A percentile compares a stretch with the other conserved stretches of the same genome.
phyloP scores from a whole-genome alignment of 2,888 invertebrate genomes.

The Notodonta ziczac region DNA sequence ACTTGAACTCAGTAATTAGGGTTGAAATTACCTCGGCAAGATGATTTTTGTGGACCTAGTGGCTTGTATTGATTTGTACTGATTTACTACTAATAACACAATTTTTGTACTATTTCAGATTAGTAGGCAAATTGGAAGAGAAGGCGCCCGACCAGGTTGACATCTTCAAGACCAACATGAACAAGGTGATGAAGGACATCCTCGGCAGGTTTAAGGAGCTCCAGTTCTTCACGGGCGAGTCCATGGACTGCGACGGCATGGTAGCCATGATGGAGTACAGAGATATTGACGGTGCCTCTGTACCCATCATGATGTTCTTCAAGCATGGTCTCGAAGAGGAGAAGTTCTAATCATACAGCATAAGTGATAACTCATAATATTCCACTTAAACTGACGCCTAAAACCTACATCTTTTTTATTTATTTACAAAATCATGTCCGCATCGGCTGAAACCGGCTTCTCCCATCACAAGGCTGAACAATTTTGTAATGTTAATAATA shows the following conservation, averaged over 20 bases:
- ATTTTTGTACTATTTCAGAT: conserved; percentile 71
- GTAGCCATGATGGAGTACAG: conserved; percentile 97
- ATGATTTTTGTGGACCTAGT: too few species aligned
- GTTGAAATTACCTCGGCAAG: too few species aligned
- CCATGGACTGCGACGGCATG: conserved; percentile 97
- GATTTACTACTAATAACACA: background rate
- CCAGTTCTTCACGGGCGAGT: conserved; percentile 96
- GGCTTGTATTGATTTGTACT: too few species aligned
- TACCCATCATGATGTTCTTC: conserved; percentile 97
- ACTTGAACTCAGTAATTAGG: background rate
- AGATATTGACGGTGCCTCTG: conserved; percentile 91
- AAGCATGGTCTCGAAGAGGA: conserved; percentile 98
- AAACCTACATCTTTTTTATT: conserved; percentile 70
- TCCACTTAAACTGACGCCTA: conserved; percentile 66
- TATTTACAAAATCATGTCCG: conserved; percentile 78
- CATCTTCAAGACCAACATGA: conserved; percentile 95
- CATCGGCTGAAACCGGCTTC: conserved; percentile 68
- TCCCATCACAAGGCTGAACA: conserved; percentile 81
- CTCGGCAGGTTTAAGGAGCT: conserved; percentile 95
- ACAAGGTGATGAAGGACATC: conserved; percentile 96
- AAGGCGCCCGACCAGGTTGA: conserved; percentile 93
- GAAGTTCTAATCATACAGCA: conserved; percentile 89
- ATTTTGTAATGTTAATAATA: conserved; percentile 69
- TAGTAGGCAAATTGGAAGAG: conserved; percentile 92
- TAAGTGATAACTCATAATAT: conserved; percentile 69